phyloP scores from a whole-genome alignment of 2,888 invertebrate species.

The Mythimna pallens region DNA sequence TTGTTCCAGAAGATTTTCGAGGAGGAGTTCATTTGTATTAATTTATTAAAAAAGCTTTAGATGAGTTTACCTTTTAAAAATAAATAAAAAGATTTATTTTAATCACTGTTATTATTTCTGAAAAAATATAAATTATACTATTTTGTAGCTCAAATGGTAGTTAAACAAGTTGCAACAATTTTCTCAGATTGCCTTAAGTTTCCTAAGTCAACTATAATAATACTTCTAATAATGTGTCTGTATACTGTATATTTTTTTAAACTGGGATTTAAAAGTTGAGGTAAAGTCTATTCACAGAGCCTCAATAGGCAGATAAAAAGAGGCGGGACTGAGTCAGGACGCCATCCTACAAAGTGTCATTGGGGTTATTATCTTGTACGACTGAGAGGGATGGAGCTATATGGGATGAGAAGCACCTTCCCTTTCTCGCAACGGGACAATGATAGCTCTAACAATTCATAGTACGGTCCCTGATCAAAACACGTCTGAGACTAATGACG shows the following conservation, averaged over 20 bases:
- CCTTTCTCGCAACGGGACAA: slow-evolving; percentile 67
- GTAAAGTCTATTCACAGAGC: slow-evolving; percentile 72
- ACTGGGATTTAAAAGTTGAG: slow-evolving; percentile 75
- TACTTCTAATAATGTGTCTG: too few species aligned
- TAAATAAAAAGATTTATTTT: too few species aligned
- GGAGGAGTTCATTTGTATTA: too few species aligned
- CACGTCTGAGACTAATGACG: slow-evolving; percentile 89
- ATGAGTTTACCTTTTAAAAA: too few species aligned
- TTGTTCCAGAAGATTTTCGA: too few species aligned
- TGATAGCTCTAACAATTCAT: slow-evolving; percentile 71
- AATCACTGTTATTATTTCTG: too few species aligned
- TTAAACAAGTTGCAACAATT: too few species aligned
- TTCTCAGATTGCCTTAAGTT: too few species aligned
- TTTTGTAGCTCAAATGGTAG: too few species aligned
- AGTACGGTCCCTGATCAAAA: slow-evolving; percentile 84
- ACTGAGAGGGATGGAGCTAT: slow-evolving; percentile 65
- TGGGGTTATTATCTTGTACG: slow-evolving; percentile 70
- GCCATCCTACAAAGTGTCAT: slow-evolving; percentile 71
- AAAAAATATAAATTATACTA: too few species aligned
- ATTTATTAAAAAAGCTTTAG: too few species aligned
- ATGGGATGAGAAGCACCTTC: slow-evolving; percentile 61
- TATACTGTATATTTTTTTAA: neutral
- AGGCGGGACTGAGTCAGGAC: slow-evolving; percentile 69
- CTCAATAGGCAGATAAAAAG: slow-evolving; percentile 76
- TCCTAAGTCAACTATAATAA: too few species aligned